Base-by-base conservation (phyloP, 2,113 vertebrate genomes). In the Psettodes erumei region DNA sequence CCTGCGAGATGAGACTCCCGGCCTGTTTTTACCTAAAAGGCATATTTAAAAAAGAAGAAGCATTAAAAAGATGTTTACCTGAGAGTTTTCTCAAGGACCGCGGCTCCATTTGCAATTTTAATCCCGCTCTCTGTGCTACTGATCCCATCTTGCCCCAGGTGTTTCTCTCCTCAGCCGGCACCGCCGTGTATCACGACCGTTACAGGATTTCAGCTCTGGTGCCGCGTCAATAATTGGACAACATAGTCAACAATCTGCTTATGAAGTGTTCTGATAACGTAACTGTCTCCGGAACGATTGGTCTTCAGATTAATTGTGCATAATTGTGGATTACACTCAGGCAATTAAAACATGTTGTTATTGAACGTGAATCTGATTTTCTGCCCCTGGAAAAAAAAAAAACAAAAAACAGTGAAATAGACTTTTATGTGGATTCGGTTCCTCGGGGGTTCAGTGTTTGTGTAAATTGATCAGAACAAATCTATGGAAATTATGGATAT, bases 151-250 rank as follows among this genome's bases (percentile, higher is more conserved):
- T 73, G 74, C 71, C 73, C 35, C 27, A 48, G 79, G 74, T 74
- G 28, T 54, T 81, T 81, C 11, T 68, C 37, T 68, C 27, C 25
- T 53, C 59, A 38, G 63, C 74, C 65, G 47, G 47, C 48, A 66
- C 54, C 67, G 54, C 19, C 47, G 68, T 63, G 77, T 62, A 84
- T 73, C 48, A 47, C 43, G 30, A 15, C 40, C 10, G 28, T 84
- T 67, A 79, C 2, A 48, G 53, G 81, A 82, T 86, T 77, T 66
- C 53, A 83, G 38, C 13, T 68, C 64, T 77, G 61, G 86, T 73
- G 70, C 54, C n/a, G 48, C 61, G 71, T 74, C 66, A 71, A 83
- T 79, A 81, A 77, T 74, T 85, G 40, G 37, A 55, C 54, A 78
- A 71, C 47, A 64, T 53, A 21, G 55, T 65, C 76, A 75, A 84